phyloP scores from a whole-genome alignment of 2,888 invertebrate species.

The Unio pictorum region DNA sequence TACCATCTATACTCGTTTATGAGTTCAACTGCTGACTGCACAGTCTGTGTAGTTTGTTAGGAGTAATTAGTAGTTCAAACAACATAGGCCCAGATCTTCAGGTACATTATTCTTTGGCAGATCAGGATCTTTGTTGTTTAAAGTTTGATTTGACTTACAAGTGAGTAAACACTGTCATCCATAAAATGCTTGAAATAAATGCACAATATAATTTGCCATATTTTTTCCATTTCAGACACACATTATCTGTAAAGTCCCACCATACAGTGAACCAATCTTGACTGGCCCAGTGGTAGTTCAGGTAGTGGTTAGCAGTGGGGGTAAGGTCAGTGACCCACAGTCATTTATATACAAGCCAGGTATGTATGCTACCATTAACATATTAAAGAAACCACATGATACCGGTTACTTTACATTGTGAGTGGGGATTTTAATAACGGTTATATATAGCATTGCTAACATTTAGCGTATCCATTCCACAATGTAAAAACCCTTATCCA shows the following conservation, averaged over 20 bases:
- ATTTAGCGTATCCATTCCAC: too few species aligned
- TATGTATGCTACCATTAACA: conserved; percentile 39
- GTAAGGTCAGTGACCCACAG: conserved; percentile 70
- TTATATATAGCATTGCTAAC: too few species aligned
- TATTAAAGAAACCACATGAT: background rate
- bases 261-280: conserved; percentile 57
- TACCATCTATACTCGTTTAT: background rate
- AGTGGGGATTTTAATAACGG: too few species aligned
- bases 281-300: conserved; percentile 61
- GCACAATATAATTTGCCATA: conserved; percentile 5
- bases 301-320: conserved; percentile 68
- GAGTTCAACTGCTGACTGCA: too few species aligned
- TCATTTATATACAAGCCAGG: conserved; percentile 70
- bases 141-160: too few species aligned
- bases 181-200: background rate
- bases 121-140: too few species aligned
- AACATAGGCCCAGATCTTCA: too few species aligned
- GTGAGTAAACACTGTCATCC: background rate
- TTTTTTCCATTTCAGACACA: conserved; percentile 68
- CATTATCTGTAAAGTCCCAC: conserved; percentile 71
- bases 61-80: too few species aligned
- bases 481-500: too few species aligned
- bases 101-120: too few species aligned
- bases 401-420: too few species aligned
- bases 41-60: too few species aligned